phyloP scores from a whole-genome alignment of 2,888 invertebrate species.

The Microctonus brassicae region DNA sequence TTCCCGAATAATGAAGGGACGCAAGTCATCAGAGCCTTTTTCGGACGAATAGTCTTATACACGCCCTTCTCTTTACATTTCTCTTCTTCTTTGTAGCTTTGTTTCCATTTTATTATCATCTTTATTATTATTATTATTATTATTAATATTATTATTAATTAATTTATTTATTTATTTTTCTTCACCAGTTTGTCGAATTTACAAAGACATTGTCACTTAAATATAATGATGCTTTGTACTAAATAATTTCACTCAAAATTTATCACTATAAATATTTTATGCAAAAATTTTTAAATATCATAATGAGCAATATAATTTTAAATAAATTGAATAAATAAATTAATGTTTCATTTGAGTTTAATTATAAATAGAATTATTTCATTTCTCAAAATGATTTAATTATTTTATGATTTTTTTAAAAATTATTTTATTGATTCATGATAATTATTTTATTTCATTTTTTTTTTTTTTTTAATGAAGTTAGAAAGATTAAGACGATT shows the following conservation, averaged over 20 bases:
- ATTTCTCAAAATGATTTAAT: too few species aligned
- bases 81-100: constrained; percentile 41
- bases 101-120: constrained; percentile 57
- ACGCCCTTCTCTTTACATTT: constrained; percentile 34
- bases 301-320: too few species aligned
- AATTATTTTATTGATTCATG: neutral
- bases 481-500: constrained; percentile 24
- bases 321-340: too few species aligned
- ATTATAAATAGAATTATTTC: too few species aligned
- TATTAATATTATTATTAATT: neutral
- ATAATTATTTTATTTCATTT: too few species aligned
- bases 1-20: constrained; percentile 68
- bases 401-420: too few species aligned
- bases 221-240: constrained; percentile 48
- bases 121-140: neutral
- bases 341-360: too few species aligned
- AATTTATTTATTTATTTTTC: neutral
- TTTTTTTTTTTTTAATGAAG: neutral
- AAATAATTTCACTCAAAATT: constrained; percentile 49
- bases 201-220: too few species aligned
- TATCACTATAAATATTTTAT: too few species aligned
- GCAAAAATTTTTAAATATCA: too few species aligned
- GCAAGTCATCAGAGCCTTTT: constrained; percentile 57
- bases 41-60: constrained; percentile 44
- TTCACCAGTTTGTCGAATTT: too few species aligned